These are phyloP conservation scores for Channa maculata DNA, from an alignment of 2,113 vertebrate species.

Conservation along the genomic window DNA sequence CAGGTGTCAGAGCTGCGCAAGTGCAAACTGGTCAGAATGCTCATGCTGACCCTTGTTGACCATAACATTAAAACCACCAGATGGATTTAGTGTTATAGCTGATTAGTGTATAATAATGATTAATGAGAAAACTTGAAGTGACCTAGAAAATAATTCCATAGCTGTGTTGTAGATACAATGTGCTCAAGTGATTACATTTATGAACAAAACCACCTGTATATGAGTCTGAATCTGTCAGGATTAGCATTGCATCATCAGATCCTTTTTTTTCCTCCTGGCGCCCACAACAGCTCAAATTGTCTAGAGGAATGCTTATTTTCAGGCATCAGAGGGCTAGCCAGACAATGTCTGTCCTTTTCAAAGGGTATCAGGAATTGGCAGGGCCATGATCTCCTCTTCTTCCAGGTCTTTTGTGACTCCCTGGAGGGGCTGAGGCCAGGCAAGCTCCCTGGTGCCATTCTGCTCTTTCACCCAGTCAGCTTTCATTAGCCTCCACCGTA, in stretches of 20 bases:
- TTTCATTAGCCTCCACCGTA: slow-evolving; percentile 68
- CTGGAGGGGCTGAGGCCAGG: slow-evolving; percentile 61
- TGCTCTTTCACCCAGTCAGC: slow-evolving; percentile 76
- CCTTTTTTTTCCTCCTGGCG: slow-evolving; percentile 44
- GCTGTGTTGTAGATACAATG: slow-evolving; percentile 4
- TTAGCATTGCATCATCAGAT: slow-evolving; percentile 50
- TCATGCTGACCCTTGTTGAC: no score
- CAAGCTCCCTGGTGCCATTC: slow-evolving; percentile 64
- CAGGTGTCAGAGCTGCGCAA: no score
- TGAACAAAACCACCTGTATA: slow-evolving; percentile 34
- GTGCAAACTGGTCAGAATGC: no score
- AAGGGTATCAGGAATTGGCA: slow-evolving; percentile 76
- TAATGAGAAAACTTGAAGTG: no score
- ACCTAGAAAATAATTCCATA: background rate
- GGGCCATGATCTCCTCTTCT: slow-evolving; percentile 67
- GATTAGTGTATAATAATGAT: no score
- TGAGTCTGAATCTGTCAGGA: slow-evolving; percentile 33
- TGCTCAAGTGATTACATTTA: slow-evolving; percentile 4
- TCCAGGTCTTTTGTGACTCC: slow-evolving; percentile 72
- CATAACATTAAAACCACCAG: no score
- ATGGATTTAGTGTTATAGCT: no score
- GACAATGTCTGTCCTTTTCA: slow-evolving; percentile 76
- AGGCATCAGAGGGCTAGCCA: slow-evolving; percentile 62
- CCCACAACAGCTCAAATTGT: slow-evolving; percentile 52
- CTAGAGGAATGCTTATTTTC: slow-evolving; percentile 71